Base-by-base conservation (phyloP, 2,888 invertebrate species). In the Heterodera filipjevi region DNA sequence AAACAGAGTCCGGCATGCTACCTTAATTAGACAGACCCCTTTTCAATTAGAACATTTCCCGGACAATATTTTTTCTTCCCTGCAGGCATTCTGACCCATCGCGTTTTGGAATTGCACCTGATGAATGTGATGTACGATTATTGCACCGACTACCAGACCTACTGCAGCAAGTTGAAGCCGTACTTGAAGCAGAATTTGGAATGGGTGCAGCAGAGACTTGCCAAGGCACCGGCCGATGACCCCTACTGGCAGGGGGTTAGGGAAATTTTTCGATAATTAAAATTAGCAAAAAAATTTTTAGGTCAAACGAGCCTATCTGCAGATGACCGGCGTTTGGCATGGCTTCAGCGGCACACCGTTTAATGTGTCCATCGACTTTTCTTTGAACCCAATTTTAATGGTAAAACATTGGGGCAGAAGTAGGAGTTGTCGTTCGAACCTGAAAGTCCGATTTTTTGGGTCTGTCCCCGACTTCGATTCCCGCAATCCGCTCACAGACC, bases 201-300 rank as follows among this genome's bases (percentile, higher is more conserved):
- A 19, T 88, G 85, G 84, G 84, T 87, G 72, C 83, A 86, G 72
- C 71, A 66, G 27, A 83, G 84, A 39, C 75, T 88, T 32, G 84
- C 84, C 44, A 79, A 75, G 0, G 82, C 82, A 2, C 83, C 86
- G 81, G 74, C 80, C 32, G 88, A 88, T 80, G 88, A 88, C 79
- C 49, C 83, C n/a, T 88, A 88, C 73, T 88, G 88, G 88, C 83
- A 84, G 68, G 85, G 85, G 22, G 88, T 87, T 30, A 53, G 32
- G 16, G n/a, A 19, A 46, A n/a, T 10, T 6, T 39, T 35, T 33
- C 14, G 27, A 33, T n/a, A n/a, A n/a, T n/a, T n/a, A 66, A 16
- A n/a, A 59, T 66, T 10, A 2, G 14, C 35, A 44, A 64, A 30
- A 79, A 33, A 8, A 1, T 27, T 73, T 80, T 76, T 44, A 84